Percentiles rank a stretch among this genome's conserved stretches.
These are phyloP conservation scores for Drepanosiphum platanoidis DNA, from an alignment of 2,888 invertebrate species.

Conservation along the genomic window DNA sequence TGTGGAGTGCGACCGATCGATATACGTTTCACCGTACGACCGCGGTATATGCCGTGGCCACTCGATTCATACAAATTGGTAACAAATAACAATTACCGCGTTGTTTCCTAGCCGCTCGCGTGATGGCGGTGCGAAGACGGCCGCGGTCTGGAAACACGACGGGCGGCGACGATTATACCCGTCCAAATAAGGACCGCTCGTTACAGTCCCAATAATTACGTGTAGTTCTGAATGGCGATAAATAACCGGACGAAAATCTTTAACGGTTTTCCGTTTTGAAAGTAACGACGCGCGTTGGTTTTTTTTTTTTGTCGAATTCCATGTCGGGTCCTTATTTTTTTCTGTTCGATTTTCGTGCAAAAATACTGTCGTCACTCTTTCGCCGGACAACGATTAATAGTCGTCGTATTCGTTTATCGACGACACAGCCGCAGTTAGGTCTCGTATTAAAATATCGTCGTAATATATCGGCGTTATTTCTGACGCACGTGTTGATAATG, in stretches of 20 bases:
- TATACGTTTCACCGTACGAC: background rate
- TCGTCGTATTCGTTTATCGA: too few relatives aligned
- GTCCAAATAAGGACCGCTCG: slow-evolving; percentile 1
- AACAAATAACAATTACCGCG: too few relatives aligned
- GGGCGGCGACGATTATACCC: too few relatives aligned
- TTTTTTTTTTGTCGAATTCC: too few relatives aligned
- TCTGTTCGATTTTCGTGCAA: too few relatives aligned
- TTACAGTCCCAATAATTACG: background rate
- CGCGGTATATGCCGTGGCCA: background rate
- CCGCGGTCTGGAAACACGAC: background rate
- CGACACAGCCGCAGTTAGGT: too few relatives aligned
- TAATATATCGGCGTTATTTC: background rate
- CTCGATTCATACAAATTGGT: background rate
- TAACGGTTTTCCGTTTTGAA: background rate
- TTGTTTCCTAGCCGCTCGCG: background rate
- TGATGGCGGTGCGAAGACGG: background rate
- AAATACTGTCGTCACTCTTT: too few relatives aligned
- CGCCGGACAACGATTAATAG: too few relatives aligned
- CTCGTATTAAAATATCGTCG: too few relatives aligned
- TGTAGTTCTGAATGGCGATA: slow-evolving; percentile 1
- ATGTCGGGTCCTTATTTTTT: too few relatives aligned
- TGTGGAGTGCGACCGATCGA: background rate
- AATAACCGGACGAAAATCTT: background rate
- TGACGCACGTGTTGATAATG: background rate
- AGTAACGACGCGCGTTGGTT: background rate